Conservation (phyloP, 2,113 vertebrate genomes). For the Caranx melampygus region DNA sequence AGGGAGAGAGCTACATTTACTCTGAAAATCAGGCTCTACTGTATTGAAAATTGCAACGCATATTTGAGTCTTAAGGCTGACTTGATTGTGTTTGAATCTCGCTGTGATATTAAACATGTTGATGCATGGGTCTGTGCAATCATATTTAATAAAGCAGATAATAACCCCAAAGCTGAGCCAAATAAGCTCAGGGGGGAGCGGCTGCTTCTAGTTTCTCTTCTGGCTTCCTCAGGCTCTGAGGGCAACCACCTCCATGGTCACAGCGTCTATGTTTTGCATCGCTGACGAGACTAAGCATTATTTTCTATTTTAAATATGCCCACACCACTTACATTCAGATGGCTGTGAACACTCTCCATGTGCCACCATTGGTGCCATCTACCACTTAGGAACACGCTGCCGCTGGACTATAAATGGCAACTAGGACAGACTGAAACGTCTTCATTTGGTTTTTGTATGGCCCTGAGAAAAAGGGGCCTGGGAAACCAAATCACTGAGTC, state of each 20-base stretch:
- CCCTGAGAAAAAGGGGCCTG: conserved; percentile 73
- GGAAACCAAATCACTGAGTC: conserved; percentile 78
- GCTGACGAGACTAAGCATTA: conserved; percentile 68
- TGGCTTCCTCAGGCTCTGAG: conserved; percentile 42
- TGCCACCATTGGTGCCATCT: conserved; percentile 65
- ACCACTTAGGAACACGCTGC: conserved; percentile 47
- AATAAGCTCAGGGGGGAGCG: conserved; percentile 54
- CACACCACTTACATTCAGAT: conserved; percentile 65
- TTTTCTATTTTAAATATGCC: conserved; percentile 72
- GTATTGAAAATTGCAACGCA: background rate
- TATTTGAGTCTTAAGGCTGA: conserved; percentile 15
- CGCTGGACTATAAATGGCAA: conserved; percentile 58
- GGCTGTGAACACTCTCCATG: conserved; percentile 58
- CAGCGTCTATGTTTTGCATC: conserved; percentile 64
- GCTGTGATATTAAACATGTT: conserved; percentile 52
- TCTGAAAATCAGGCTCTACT: conserved; percentile 8
- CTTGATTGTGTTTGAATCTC: conserved; percentile 27
- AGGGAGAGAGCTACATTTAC: conserved; percentile 16
- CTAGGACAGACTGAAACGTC: conserved; percentile 65
- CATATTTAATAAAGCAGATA: conserved; percentile 65
- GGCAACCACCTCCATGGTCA: conserved; percentile 53
- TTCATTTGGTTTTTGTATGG: conserved; percentile 71
- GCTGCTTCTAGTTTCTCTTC: conserved; percentile 45
- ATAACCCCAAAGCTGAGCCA: conserved; percentile 64
- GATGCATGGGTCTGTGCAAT: conserved; percentile 50